Evolutionary conservation across 1,140 invertebrate genomes (phyloP).

Genomic region (Ceratina calcarata): DNA sequence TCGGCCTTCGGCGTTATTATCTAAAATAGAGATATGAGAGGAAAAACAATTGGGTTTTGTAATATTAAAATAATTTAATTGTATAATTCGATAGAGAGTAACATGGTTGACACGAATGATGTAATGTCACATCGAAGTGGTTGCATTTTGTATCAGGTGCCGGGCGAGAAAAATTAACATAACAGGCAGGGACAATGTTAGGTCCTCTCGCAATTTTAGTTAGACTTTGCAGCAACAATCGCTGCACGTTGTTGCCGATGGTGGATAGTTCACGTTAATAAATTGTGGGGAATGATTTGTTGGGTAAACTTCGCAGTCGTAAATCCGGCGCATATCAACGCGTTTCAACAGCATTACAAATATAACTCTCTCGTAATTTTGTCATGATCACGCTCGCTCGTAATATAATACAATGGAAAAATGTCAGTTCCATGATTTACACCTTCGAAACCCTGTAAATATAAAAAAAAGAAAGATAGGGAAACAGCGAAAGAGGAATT

Average conservation of each 20-base stretch:
- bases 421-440: not conserved
- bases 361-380: not conserved
- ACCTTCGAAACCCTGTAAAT: not conserved
- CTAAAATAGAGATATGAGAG: too few species aligned
- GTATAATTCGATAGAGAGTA: constrained; percentile 65
- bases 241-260: not conserved
- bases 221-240: constrained; percentile 4
- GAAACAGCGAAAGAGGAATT: not conserved
- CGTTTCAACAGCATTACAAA: constrained; percentile 8
- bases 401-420: constrained; percentile 8
- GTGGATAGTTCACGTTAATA: not conserved
- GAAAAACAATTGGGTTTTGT: constrained; percentile 28
- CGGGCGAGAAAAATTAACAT: constrained; percentile 9
- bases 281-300: not conserved
- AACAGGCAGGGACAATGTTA: constrained; percentile 9
- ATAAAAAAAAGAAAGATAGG: not conserved
- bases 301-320: not conserved
- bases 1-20: too few species aligned
- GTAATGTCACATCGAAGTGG: constrained; percentile 43
- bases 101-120: constrained; percentile 41
- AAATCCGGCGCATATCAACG: not conserved
- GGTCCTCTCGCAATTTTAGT: not conserved
- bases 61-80: constrained; percentile 75
- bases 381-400: not conserved
- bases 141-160: constrained; percentile 28